Conservation (phyloP, 2,888 invertebrate species). For the Coremacera marginata region DNA sequence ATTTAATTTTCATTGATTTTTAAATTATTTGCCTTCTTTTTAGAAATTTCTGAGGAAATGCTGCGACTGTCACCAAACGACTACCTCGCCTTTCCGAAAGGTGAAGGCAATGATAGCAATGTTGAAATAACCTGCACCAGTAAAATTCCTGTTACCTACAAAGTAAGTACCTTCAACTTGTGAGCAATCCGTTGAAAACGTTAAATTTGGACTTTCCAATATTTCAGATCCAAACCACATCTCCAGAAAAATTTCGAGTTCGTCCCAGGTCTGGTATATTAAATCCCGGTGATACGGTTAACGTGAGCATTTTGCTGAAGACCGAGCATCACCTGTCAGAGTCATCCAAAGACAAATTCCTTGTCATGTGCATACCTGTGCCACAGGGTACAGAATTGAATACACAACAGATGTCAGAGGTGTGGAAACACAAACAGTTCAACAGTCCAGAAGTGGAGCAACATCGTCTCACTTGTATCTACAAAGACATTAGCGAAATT, state of each 20-base stretch:
- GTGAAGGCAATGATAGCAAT: conserved; percentile 71
- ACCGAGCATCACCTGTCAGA: conserved; percentile 78
- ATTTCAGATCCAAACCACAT: conserved; percentile 91
- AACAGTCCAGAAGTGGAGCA: conserved; percentile 75
- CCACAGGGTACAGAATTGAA: conserved; percentile 71
- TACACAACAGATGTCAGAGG: conserved; percentile 75
- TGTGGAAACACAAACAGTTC: conserved; percentile 79
- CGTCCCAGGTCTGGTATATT: conserved; percentile 88
- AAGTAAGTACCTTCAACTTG: conserved; percentile 70
- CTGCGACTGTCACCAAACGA: conserved; percentile 77
- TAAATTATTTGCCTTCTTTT: conserved; percentile 39
- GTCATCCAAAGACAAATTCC: conserved; percentile 85
- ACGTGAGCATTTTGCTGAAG: conserved; percentile 81
- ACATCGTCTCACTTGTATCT: conserved; percentile 77
- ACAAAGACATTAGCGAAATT: conserved; percentile 36
- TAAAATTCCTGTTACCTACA: conserved; percentile 75
- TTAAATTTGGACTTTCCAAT: not conserved
- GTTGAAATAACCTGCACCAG: conserved; percentile 80
- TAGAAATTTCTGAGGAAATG: conserved; percentile 70
- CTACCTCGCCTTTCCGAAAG: conserved; percentile 76
- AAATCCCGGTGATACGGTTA: conserved; percentile 74
- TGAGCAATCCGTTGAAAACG: not conserved
- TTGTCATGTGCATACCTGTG: conserved; percentile 84
- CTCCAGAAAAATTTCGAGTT: conserved; percentile 95
- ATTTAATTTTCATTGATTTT: conserved; percentile 27